Evolutionary conservation across 2,797 vertebrate genomes (phyloP).

Genomic region (Oreochromis mossambicus): DNA sequence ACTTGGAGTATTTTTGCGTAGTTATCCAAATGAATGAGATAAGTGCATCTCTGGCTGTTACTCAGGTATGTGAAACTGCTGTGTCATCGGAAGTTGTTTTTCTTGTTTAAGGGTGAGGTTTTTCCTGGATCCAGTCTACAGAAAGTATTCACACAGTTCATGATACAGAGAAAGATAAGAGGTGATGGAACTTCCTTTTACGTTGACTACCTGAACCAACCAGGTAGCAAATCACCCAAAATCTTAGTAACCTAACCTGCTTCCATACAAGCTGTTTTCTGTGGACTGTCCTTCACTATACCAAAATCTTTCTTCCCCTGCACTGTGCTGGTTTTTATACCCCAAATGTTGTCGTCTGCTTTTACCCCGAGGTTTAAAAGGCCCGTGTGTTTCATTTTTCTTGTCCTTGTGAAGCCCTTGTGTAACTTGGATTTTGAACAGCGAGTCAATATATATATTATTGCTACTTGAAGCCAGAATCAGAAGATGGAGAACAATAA

Average conservation of each 20-base stretch:
- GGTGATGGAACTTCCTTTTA: rapidly evolving
- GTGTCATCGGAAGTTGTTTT: not conserved
- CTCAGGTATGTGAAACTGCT: not conserved
- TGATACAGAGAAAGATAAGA: not conserved
- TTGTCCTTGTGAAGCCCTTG: not conserved
- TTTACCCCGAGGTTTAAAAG: not conserved
- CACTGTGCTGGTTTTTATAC: not conserved
- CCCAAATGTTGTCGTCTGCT: not conserved
- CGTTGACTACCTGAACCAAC: not conserved
- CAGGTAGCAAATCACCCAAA: not conserved
- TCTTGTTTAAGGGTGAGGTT: not conserved
- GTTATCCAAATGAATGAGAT: too few relatives aligned
- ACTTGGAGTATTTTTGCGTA: too few relatives aligned
- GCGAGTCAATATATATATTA: not conserved
- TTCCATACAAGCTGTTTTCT: not conserved
- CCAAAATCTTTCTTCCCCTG: not conserved
- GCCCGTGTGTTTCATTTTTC: not conserved
- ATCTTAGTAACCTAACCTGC: not conserved
- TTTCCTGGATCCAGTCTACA: not conserved
- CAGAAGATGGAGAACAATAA: not conserved
- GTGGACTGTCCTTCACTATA: not conserved
- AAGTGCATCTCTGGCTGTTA: not conserved
- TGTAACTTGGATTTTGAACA: not conserved
- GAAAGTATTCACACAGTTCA: not conserved
- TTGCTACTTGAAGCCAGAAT: not conserved